Conservation (phyloP, 2,888 invertebrate species). For the Oxystoma pomonae region DNA sequence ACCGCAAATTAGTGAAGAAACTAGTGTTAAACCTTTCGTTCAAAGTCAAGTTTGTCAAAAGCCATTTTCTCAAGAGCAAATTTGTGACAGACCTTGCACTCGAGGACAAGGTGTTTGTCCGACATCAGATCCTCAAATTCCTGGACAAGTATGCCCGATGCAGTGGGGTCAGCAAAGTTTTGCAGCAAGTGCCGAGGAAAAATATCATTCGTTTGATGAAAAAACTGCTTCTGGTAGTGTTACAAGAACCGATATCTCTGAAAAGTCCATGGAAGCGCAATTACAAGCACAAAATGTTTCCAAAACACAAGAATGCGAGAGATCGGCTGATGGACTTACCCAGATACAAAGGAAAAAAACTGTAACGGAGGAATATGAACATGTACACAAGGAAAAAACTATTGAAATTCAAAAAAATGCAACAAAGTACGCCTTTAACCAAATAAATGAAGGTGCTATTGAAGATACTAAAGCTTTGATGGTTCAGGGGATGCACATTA, state of each 20-base stretch:
- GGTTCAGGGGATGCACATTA: slow-evolving; percentile 39
- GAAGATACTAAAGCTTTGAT: slow-evolving; percentile 28
- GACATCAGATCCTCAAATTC: too few species aligned
- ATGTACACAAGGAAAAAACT: slow-evolving; percentile 59
- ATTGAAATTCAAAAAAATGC: slow-evolving; percentile 58
- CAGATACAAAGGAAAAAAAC: slow-evolving; percentile 61
- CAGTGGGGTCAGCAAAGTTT: background rate
- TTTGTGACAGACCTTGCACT: background rate
- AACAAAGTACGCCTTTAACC: slow-evolving; percentile 33
- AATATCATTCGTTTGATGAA: background rate
- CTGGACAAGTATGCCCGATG: too few species aligned
- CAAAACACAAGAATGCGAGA: slow-evolving; percentile 33
- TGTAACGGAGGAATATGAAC: slow-evolving; percentile 65
- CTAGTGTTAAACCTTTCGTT: too few species aligned
- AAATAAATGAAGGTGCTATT: slow-evolving; percentile 32
- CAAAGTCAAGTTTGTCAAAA: background rate
- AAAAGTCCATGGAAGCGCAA: slow-evolving; percentile 35
- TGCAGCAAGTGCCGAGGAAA: background rate
- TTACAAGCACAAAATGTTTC: slow-evolving; percentile 33
- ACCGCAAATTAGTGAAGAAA: background rate
- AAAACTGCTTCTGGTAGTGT: background rate
- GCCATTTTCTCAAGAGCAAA: background rate
- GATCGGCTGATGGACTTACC: slow-evolving; percentile 40
- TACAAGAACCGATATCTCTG: slow-evolving; percentile 34
- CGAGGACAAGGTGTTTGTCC: too few species aligned